These are phyloP conservation scores for Mechanitis mazaeus DNA, from an alignment of 2,888 invertebrate species.

Conservation along the genomic window DNA sequence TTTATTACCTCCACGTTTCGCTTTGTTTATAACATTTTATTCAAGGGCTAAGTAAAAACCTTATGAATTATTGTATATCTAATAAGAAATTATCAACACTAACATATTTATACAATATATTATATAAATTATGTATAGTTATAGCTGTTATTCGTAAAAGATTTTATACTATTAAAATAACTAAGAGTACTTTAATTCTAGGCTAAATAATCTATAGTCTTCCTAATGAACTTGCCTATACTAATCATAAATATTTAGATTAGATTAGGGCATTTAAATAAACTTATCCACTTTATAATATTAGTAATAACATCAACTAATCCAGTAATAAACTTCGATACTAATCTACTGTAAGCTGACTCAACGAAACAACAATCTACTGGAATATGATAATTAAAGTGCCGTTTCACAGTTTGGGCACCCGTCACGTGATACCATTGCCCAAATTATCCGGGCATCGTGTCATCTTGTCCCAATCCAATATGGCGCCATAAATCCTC, in stretches of 20 bases:
- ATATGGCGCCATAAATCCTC: constrained; percentile 77
- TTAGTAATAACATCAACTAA: not conserved
- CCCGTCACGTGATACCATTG: constrained; percentile 73
- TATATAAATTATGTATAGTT: too few relatives aligned
- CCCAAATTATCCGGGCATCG: constrained; percentile 76
- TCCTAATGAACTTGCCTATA: too few relatives aligned
- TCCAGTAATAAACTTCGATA: constrained; percentile 18
- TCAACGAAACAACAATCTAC: constrained; percentile 17
- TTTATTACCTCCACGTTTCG: constrained; percentile 64
- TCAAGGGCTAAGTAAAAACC: constrained; percentile 57
- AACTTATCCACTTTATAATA: too few relatives aligned
- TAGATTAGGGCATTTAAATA: too few relatives aligned
- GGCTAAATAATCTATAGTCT: too few relatives aligned
- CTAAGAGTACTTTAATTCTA: too few relatives aligned
- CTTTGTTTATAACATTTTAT: constrained; percentile 54
- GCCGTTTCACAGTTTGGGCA: constrained; percentile 63
- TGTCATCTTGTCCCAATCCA: constrained; percentile 78
- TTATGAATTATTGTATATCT: constrained; percentile 55
- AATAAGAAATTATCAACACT: constrained; percentile 31
- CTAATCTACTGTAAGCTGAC: constrained; percentile 15
- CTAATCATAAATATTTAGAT: too few relatives aligned
- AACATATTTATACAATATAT: not conserved
- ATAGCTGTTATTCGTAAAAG: too few relatives aligned
- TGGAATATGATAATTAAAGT: constrained; percentile 74
- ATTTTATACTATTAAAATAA: too few relatives aligned